A percentile compares a stretch with the other conserved stretches of the same genome.
Evolutionary conservation across 1,140 invertebrate genomes (phyloP).

Genomic region (Diuraphis noxia): DNA sequence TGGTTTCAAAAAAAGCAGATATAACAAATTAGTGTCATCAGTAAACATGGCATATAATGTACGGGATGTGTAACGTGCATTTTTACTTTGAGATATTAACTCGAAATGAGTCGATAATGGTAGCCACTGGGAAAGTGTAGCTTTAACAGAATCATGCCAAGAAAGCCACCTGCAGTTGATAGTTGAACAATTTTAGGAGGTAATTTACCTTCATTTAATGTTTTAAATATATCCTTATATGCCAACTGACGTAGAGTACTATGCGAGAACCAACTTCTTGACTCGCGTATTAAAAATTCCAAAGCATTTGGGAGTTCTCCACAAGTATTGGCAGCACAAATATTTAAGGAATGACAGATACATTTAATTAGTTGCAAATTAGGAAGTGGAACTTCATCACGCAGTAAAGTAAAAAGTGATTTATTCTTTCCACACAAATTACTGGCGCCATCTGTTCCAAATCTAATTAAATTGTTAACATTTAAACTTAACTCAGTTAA

Average conservation of each 20-base stretch:
- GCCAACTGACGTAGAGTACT: slow-evolving; percentile 16
- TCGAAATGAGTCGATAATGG: slow-evolving; percentile 55
- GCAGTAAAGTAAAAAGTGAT: slow-evolving; percentile 37
- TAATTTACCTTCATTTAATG: slow-evolving; percentile 23
- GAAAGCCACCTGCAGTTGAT: slow-evolving; percentile 55
- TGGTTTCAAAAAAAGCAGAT: slow-evolving; percentile 53
- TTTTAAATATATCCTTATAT: slow-evolving; percentile 40
- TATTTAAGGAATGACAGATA: slow-evolving; percentile 48
- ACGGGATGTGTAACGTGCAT: slow-evolving; percentile 53
- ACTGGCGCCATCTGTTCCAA: slow-evolving; percentile 50
- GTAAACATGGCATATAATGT: slow-evolving; percentile 53
- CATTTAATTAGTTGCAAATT: slow-evolving; percentile 48
- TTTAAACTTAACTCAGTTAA: slow-evolving; percentile 5
- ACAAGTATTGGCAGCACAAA: slow-evolving; percentile 50
- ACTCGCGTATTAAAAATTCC: slow-evolving; percentile 44
- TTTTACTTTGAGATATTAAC: slow-evolving; percentile 34
- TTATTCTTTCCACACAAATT: slow-evolving; percentile 37
- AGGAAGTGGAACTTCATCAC: slow-evolving; percentile 41
- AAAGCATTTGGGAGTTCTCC: slow-evolving; percentile 37
- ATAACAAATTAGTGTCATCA: slow-evolving; percentile 52
- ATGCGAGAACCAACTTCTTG: slow-evolving; percentile 35
- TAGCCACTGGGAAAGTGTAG: slow-evolving; percentile 55
- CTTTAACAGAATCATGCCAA: slow-evolving; percentile 50
- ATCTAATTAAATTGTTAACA: slow-evolving; percentile 38
- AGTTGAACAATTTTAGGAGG: slow-evolving; percentile 54